phyloP scores from a whole-genome alignment of 2,113 vertebrate species.

The Xenus cinereus region DNA sequence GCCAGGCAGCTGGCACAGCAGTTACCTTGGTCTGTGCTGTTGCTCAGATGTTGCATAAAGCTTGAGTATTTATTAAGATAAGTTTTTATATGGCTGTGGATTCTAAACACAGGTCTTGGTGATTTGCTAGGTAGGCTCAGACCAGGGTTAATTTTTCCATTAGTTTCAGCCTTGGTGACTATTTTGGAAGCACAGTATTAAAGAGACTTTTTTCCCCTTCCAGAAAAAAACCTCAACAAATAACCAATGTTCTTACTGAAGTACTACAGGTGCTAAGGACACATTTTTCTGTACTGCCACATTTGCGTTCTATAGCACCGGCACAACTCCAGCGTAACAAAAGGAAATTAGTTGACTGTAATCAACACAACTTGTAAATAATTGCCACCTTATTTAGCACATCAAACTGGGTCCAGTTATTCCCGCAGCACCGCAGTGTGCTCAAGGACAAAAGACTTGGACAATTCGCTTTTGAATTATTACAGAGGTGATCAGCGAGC shows the following conservation, averaged over 20 bases:
- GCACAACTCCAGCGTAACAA: not conserved
- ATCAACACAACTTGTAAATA: not conserved
- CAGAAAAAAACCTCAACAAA: not conserved
- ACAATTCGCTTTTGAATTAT: not conserved
- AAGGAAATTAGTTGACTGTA: not conserved
- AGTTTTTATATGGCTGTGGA: not conserved
- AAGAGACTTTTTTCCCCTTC: not conserved
- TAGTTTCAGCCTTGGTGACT: not conserved
- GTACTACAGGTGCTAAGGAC: not conserved
- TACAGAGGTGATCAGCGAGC: not conserved
- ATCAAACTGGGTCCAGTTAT: not conserved
- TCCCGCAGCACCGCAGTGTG: not conserved
- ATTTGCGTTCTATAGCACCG: not conserved
- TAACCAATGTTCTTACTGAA: not conserved
- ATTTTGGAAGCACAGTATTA: not conserved
- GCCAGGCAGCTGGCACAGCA: too few relatives aligned
- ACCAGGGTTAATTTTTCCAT: not conserved
- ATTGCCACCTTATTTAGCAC: not conserved
- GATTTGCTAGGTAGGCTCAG: not conserved
- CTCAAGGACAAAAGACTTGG: not conserved
- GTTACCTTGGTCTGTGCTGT: not conserved
- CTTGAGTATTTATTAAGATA: not conserved
- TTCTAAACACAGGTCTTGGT: not conserved
- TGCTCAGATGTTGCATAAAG: not conserved
- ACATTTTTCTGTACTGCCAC: not conserved